These are phyloP conservation scores for Mythimna impura DNA, from an alignment of 2,888 invertebrate species.

Conservation along the genomic window DNA sequence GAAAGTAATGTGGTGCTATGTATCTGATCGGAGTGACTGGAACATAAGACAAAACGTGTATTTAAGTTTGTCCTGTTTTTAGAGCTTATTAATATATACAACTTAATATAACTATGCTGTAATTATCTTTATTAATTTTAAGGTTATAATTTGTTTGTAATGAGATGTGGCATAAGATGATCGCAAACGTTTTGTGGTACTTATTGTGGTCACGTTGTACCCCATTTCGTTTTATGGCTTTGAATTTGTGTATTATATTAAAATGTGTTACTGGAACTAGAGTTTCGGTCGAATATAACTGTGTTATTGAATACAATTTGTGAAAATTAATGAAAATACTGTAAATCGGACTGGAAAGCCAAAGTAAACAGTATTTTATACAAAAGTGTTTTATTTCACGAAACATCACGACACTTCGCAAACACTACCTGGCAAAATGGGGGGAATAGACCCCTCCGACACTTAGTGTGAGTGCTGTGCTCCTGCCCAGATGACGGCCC, in stretches of 20 bases:
- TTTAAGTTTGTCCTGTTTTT: slow-evolving; percentile 88
- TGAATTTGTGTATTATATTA: slow-evolving; percentile 84
- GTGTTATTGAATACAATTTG: slow-evolving; percentile 87
- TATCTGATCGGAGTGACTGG: slow-evolving; percentile 84
- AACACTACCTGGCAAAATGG: not conserved
- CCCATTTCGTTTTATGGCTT: slow-evolving; percentile 77
- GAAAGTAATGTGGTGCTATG: slow-evolving; percentile 87
- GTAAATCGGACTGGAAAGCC: slow-evolving; percentile 90
- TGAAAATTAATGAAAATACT: slow-evolving; percentile 86
- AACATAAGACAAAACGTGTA: slow-evolving; percentile 82
- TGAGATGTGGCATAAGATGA: slow-evolving; percentile 65
- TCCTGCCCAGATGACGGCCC: too few relatives aligned
- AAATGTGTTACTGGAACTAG: slow-evolving; percentile 80
- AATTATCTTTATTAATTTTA: slow-evolving; percentile 88
- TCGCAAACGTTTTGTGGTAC: slow-evolving; percentile 67
- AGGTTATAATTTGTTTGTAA: slow-evolving; percentile 81
- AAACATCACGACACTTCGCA: not conserved
- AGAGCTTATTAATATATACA: slow-evolving; percentile 90
- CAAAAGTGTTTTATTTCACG: slow-evolving; percentile 69
- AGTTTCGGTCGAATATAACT: slow-evolving; percentile 85
- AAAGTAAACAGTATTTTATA: slow-evolving; percentile 91
- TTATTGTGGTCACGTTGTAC: slow-evolving; percentile 63
- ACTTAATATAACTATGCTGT: slow-evolving; percentile 86
- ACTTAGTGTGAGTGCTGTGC: too few relatives aligned
- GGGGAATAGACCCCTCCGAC: too few relatives aligned